These are phyloP conservation scores for Ophraella communa DNA, from an alignment of 2,888 invertebrate species.

Conservation along the genomic window DNA sequence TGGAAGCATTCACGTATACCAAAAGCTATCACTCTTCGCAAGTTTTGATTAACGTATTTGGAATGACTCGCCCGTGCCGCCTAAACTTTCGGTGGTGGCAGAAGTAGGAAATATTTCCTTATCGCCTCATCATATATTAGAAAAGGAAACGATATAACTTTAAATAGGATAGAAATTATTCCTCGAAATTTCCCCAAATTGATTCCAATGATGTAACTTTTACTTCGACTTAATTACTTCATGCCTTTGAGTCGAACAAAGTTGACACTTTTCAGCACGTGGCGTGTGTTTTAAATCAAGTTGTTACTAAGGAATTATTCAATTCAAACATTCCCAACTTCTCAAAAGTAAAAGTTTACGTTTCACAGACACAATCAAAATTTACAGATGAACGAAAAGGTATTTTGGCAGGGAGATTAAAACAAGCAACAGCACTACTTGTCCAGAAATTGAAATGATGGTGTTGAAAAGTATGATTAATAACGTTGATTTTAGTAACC, in stretches of 20 bases:
- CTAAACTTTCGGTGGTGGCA: conserved; percentile 18
- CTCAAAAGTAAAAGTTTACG: no score
- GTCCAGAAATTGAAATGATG: no score
- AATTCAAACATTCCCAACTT: background rate
- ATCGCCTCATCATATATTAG: conserved; percentile 23
- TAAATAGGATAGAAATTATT: conserved; percentile 19
- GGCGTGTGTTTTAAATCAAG: background rate
- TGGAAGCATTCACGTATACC: conserved; percentile 43
- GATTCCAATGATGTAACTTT: conserved; percentile 7
- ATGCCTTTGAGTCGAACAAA: background rate
- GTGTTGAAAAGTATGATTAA: no score
- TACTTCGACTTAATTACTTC: background rate
- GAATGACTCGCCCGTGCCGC: conserved; percentile 38
- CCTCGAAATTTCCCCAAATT: conserved; percentile 19
- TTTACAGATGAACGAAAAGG: no score
- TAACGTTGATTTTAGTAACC: no score
- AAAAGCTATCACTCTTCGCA: conserved; percentile 39
- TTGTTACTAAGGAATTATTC: background rate
- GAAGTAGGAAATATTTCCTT: conserved; percentile 32
- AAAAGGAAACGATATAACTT: conserved; percentile 25
- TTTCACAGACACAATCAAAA: background rate
- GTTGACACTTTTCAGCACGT: background rate
- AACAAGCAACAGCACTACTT: no score
- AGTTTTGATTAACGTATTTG: conserved; percentile 49
- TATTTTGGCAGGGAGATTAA: no score